Percentiles rank a stretch among this genome's conserved stretches.
phyloP scores from a whole-genome alignment of 2,888 invertebrate genomes.

The Caenorhabditis sp. region DNA sequence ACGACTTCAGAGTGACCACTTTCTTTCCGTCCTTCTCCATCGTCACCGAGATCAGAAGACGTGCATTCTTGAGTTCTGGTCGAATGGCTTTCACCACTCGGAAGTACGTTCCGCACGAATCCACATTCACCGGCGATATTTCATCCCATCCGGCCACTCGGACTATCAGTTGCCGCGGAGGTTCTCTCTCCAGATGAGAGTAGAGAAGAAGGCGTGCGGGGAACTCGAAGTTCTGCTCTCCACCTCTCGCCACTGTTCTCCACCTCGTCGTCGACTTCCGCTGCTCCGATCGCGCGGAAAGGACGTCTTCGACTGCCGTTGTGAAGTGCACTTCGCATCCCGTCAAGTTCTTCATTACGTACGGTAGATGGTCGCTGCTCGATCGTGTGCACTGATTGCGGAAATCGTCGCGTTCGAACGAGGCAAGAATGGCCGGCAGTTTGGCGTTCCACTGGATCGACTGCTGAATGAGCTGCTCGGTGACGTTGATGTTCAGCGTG shows the following conservation, averaged over 20 bases:
- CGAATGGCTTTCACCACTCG: conserved; percentile 79
- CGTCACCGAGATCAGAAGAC: conserved; percentile 92
- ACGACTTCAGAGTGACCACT: conserved; percentile 91
- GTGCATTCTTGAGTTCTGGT: conserved; percentile 82
- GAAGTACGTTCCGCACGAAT: conserved; percentile 95
- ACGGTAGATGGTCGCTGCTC: conserved; percentile 88
- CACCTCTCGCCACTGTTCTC: conserved; percentile 86
- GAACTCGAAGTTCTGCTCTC: conserved; percentile 90
- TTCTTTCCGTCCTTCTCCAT: conserved; percentile 95
- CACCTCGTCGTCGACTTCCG: conserved; percentile 82
- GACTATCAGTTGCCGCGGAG: conserved; percentile 86
- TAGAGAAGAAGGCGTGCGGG: conserved; percentile 67
- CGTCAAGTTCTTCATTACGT: conserved; percentile 92
- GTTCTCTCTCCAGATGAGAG: conserved; percentile 68
- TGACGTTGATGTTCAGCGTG: conserved; percentile 88
- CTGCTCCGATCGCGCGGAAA: conserved; percentile 56
- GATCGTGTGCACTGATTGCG: conserved; percentile 64
- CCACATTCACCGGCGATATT: conserved; percentile 92
- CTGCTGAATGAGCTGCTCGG: conserved; percentile 88
- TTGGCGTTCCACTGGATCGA: conserved; percentile 59
- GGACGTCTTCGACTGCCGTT: conserved; percentile 81
- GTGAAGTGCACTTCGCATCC: conserved; percentile 90
- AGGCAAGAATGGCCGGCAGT: conserved; percentile 58
- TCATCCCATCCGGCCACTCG: conserved; percentile 91
- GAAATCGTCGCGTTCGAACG: conserved; percentile 66